Evolutionary conservation across 2,113 vertebrate genomes (phyloP), one percentile per base, ranked within the genome.

Genomic region (Saccopteryx bilineata): DNA sequence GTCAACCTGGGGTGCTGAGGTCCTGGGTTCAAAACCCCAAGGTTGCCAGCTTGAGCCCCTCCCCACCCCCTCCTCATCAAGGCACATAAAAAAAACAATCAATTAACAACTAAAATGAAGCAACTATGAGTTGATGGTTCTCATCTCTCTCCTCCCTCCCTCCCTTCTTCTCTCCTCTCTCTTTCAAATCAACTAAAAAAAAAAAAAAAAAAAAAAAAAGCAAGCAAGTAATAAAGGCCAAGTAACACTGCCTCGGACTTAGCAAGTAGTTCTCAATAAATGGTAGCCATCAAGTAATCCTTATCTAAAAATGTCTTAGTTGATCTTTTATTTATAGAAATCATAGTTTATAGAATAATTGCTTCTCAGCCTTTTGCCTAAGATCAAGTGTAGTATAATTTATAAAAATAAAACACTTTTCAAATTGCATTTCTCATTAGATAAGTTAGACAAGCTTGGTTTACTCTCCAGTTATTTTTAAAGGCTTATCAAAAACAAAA

Each of bases 221-320:
- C 2, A 39, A 39, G 39, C 39, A 39, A 39, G 39, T 39, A 86
- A 69, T 79, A 61, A 87, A 80, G 65, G 50, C 60, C 21, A 60
- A 31, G 21, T 85, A 93, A 93, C 14, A 24, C 13, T 39, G 56
- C 28, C 33, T 7, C 66, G 50, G 52, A 24, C 31, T 68, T 85
- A 26, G 56, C 26, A 71, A 14, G 5, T 33, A 71, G 52, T n/a
- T 33, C 33, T 54, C 61, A 95, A n/a, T 76, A 84, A 76, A 90
- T 84, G 23, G 52, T 39, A 87, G 60, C 60, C 87, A 50, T 87
- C 88, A 88, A 69, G 66, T 87, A 87, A 75, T 66, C 7, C 23
- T 76, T 95, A 28, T 66, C 75, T 91, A 81, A 65, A 93, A 90
- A 60, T 56, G 9, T n/a, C 72, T 86, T 94, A 56, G 82, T 2